Percentiles rank a stretch among this genome's conserved stretches.
phyloP scores from a whole-genome alignment of 2,888 invertebrate genomes.

The Lobophora halterata region DNA sequence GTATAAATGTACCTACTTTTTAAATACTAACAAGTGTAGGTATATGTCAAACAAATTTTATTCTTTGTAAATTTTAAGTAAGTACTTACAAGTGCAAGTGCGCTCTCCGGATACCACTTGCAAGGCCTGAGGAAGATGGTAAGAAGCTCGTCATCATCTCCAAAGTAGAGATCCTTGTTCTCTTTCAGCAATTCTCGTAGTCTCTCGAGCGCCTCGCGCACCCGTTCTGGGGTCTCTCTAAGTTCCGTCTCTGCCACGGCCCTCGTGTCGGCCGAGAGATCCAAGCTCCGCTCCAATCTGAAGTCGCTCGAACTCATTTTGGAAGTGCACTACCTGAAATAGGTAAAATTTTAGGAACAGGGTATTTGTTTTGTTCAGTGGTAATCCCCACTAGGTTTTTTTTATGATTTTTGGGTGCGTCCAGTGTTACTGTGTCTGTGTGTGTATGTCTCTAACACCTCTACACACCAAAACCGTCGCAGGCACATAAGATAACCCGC shows the following conservation, averaged over 20 bases:
- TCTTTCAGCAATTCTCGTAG: constrained; percentile 84
- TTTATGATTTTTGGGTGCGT: no score
- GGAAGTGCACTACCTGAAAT: constrained; percentile 38
- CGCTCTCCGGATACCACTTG: constrained; percentile 92
- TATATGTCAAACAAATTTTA: no score
- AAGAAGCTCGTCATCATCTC: constrained; percentile 88
- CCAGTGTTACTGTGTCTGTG: no score
- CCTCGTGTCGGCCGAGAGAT: constrained; percentile 79
- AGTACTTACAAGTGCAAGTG: constrained; percentile 86
- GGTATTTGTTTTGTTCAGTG: constrained; percentile 10
- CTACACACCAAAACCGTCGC: no score
- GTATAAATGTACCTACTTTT: no score
- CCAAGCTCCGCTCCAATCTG: constrained; percentile 80
- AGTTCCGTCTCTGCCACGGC: constrained; percentile 83
- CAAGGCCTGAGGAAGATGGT: constrained; percentile 90
- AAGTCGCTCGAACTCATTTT: constrained; percentile 74
- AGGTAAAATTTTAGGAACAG: constrained; percentile 11
- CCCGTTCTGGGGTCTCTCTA: constrained; percentile 86
- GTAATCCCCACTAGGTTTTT: constrained; percentile 8
- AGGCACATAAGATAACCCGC: no score
- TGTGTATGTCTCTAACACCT: no score
- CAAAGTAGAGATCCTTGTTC: constrained; percentile 83
- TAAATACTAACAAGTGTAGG: no score
- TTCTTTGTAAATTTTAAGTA: constrained; percentile 1
- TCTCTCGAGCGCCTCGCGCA: constrained; percentile 80